These are phyloP conservation scores for Serilophus lunatus DNA, from an alignment of 2,113 vertebrate genomes.

Conservation along the genomic window DNA sequence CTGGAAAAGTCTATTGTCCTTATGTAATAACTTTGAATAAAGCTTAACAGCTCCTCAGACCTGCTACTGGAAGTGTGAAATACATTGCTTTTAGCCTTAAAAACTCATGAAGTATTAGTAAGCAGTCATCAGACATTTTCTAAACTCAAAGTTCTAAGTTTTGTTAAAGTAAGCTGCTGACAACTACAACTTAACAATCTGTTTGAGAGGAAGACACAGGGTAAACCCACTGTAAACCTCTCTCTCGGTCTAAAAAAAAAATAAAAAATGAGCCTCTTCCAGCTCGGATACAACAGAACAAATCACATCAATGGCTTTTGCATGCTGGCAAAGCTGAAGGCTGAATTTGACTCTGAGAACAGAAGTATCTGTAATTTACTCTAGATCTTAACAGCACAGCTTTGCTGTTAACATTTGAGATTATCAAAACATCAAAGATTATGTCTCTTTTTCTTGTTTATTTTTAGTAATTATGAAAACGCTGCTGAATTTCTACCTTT, in stretches of 20 bases:
- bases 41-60: background rate
- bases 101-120: background rate
- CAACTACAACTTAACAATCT: background rate
- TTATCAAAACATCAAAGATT: background rate
- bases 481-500: background rate
- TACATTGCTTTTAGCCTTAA: background rate
- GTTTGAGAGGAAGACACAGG: background rate
- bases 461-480: background rate
- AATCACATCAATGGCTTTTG: background rate
- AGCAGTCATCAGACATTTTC: background rate
- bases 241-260: background rate
- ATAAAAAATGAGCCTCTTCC: background rate
- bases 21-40: slow-evolving; percentile 44
- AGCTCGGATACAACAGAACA: background rate
- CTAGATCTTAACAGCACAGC: background rate
- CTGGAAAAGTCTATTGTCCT: background rate
- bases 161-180: background rate
- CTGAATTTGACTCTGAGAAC: background rate
- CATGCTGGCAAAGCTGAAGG: background rate
- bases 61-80: background rate
- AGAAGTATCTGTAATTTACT: background rate
- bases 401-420: background rate
- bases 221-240: background rate
- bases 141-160: background rate
- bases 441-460: background rate